Conservation (phyloP, 2,888 invertebrate species). For the Hypena proboscidalis region DNA sequence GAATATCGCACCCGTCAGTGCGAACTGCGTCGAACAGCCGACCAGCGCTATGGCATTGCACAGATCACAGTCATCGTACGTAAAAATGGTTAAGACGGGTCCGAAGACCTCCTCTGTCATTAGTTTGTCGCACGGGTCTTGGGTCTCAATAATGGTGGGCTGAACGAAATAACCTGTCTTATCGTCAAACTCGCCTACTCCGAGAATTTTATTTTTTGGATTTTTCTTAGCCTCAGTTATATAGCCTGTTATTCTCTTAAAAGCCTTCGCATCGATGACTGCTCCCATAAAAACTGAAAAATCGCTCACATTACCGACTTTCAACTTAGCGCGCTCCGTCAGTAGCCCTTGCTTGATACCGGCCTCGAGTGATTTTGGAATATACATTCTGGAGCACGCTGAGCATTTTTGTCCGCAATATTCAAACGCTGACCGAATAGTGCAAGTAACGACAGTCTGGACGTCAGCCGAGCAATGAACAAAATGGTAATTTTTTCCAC, state of each 20-base stretch:
- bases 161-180: constrained; percentile 96
- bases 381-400: constrained; percentile 98
- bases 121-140: constrained; percentile 93
- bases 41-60: constrained; percentile 89
- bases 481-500: constrained; percentile 99
- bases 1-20: constrained; percentile 98
- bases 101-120: constrained; percentile 99
- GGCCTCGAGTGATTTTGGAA: constrained; percentile 95
- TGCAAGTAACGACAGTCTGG: constrained; percentile 91
- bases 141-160: constrained; percentile 96
- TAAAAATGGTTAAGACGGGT: constrained; percentile 95
- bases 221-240: constrained; percentile 94
- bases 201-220: constrained; percentile 90
- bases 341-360: constrained; percentile 90
- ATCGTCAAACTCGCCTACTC: constrained; percentile 95
- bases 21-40: constrained; percentile 93
- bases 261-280: constrained; percentile 98
- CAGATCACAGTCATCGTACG: constrained; percentile 93
- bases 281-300: constrained; percentile 95
- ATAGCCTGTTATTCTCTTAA: constrained; percentile 94
- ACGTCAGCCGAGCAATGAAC: constrained; percentile 96
- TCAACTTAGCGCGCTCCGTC: constrained; percentile 88
- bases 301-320: constrained; percentile 94
- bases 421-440: constrained; percentile 97
- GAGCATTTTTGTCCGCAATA: constrained; percentile 99